Percentiles rank a stretch among this genome's conserved stretches.
phyloP scores from a whole-genome alignment of 2,888 invertebrate genomes.

The Mactromeris polynyma region DNA sequence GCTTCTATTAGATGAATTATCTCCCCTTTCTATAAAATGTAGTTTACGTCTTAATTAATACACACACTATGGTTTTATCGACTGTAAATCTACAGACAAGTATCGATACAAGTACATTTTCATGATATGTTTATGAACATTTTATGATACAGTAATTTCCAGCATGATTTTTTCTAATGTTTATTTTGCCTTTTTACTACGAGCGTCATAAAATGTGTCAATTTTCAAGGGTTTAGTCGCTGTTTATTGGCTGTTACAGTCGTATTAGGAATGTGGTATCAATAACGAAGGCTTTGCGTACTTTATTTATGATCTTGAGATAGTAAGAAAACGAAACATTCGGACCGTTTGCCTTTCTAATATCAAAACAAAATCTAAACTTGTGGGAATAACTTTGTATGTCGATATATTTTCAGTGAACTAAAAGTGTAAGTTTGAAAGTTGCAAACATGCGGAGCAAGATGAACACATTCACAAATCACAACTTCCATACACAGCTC shows the following conservation, averaged over 20 bases:
- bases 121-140: constrained; percentile 56
- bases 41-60: constrained; percentile 8
- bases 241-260: constrained; percentile 58
- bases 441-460: too few species aligned
- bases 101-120: neutral
- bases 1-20: constrained; percentile 12
- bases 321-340: neutral
- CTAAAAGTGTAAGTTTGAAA: too few species aligned
- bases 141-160: constrained; percentile 65
- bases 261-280: constrained; percentile 35
- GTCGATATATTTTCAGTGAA: too few species aligned
- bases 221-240: constrained; percentile 56
- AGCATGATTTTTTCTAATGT: constrained; percentile 63
- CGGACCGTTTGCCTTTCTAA: neutral
- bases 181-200: constrained; percentile 60
- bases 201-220: constrained; percentile 58
- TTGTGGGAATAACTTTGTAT: neutral
- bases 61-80: constrained; percentile 38
- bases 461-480: too few species aligned
- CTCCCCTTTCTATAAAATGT: constrained; percentile 23
- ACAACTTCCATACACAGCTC: too few species aligned
- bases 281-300: constrained; percentile 3
- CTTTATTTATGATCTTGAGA: constrained; percentile 21
- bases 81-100: constrained; percentile 43
- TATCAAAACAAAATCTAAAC: neutral